Evolutionary conservation across 2,888 invertebrate species (phyloP), one percentile per base, ranked within the genome.

Genomic region (Eupithecia centaureata): DNA sequence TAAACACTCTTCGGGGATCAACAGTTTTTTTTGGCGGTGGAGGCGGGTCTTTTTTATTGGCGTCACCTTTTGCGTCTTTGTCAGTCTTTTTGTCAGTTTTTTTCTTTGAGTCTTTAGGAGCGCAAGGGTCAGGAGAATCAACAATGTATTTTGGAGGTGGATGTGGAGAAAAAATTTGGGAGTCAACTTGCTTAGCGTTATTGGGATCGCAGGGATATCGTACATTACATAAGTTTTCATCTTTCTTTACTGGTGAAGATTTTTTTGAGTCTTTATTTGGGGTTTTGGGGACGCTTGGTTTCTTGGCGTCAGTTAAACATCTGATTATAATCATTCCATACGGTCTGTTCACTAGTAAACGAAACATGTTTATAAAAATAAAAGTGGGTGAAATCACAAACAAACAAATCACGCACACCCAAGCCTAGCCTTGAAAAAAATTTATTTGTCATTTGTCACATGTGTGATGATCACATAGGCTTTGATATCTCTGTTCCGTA

Each of bases 1-100:
- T 89, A 69, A 83, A 81, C 1, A 81, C 66, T 64, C 73, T 76
- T 4, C 78, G 76, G 13, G 79, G 68, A 13, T 75, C 76, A 0
- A 70, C 1, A 0, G 28, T 0, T 30, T 76, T 75, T 25, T 66
- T 65, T 28, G 72, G 61, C 18, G 67, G 30, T 10, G 63, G 10
- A 5, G 68, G 28, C 13, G 64, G 25, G 7, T 60, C 4, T 1
- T 67, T 27, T 18, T 65, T 32, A 15, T 68, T 62, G 22, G 33
- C 27, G 5, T 69, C 72, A 27, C 54, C 42, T 51, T 65, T 62
- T 35, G 47, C 47, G 4, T n/a, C 47, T 18, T n/a, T n/a, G n/a
- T 47, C 22, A 12, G 18, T 7, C 5, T 3, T n/a, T 18, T 47
- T 22, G 10, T 47, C 47, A 47, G 10, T 22, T 12, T 47, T 47